phyloP scores from a whole-genome alignment of 2,797 vertebrate genomes.

The Brachymystax lenok region DNA sequence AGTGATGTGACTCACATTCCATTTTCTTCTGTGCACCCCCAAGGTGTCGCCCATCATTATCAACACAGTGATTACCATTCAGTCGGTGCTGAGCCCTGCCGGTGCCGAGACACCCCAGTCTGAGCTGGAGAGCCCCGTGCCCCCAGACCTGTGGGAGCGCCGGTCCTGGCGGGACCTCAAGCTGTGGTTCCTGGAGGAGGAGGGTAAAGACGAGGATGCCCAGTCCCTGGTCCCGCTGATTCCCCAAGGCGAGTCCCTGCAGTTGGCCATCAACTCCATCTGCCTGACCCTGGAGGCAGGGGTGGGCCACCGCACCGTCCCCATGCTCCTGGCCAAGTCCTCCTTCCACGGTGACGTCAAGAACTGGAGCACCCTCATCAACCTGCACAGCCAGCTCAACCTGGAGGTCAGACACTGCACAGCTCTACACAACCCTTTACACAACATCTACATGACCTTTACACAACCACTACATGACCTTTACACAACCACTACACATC shows the following conservation, averaged over 20 bases:
- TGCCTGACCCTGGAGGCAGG: conserved; percentile 95
- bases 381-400: conserved; percentile 82
- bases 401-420: conserved; percentile 71
- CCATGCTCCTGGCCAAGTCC: conserved; percentile 95
- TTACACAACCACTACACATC: too few relatives aligned
- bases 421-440: neutral
- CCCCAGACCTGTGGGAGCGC: conserved; percentile 86
- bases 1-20: neutral
- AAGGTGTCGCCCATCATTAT: conserved; percentile 98
- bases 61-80: conserved; percentile 96
- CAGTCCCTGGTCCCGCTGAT: conserved; percentile 71
- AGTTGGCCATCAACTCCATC: conserved; percentile 85
- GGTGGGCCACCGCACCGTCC: conserved; percentile 91
- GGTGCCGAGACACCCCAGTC: conserved; percentile 78
- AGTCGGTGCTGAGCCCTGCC: conserved; percentile 84
- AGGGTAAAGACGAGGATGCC: conserved; percentile 71
- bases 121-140: conserved; percentile 78
- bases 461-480: neutral
- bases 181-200: conserved; percentile 95
- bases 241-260: conserved; percentile 84
- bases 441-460: neutral
- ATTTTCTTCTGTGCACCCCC: neutral
- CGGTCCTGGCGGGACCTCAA: conserved; percentile 86
- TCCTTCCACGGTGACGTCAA: conserved; percentile 86
- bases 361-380: conserved; percentile 94